Conservation (phyloP, 2,113 vertebrate species). For the Corydoras sp. region DNA sequence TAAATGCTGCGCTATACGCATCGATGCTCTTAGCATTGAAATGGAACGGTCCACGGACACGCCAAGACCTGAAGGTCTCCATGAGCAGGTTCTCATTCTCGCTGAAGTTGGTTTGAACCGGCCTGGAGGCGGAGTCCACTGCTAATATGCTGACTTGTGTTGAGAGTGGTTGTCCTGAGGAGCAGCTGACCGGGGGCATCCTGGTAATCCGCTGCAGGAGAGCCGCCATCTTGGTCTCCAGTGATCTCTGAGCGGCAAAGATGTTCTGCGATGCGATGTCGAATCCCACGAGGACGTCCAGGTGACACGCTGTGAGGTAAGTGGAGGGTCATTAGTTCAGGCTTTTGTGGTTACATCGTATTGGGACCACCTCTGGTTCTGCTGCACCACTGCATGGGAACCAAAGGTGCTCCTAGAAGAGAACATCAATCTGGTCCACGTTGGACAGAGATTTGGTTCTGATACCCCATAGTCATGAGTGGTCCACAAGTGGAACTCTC, state of each 20-base stretch:
- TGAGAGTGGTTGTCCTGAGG: constrained; percentile 63
- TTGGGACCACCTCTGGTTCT: too few species aligned
- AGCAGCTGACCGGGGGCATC: constrained; percentile 81
- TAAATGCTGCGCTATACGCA: constrained; percentile 74
- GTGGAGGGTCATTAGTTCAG: too few species aligned
- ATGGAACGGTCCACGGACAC: constrained; percentile 72
- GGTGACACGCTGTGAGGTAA: constrained; percentile 67
- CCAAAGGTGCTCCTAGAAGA: too few species aligned
- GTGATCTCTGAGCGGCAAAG: constrained; percentile 73
- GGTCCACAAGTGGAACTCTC: background rate
- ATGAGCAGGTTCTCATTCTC: constrained; percentile 69
- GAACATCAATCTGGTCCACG: too few species aligned
- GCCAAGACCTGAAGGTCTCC: constrained; percentile 69
- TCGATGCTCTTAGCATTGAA: constrained; percentile 72
- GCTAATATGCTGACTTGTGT: constrained; percentile 75
- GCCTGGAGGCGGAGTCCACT: constrained; percentile 61
- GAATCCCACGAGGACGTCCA: constrained; percentile 90
- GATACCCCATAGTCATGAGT: too few species aligned
- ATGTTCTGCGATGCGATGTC: constrained; percentile 79
- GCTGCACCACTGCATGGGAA: too few species aligned
- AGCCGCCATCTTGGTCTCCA: constrained; percentile 70
- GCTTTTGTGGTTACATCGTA: too few species aligned
- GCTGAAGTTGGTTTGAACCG: constrained; percentile 76
- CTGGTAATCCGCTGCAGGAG: constrained; percentile 80
- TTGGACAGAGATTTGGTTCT: too few species aligned